Conservation (phyloP, 2,113 vertebrate species). For the Lycaon pictus region DNA sequence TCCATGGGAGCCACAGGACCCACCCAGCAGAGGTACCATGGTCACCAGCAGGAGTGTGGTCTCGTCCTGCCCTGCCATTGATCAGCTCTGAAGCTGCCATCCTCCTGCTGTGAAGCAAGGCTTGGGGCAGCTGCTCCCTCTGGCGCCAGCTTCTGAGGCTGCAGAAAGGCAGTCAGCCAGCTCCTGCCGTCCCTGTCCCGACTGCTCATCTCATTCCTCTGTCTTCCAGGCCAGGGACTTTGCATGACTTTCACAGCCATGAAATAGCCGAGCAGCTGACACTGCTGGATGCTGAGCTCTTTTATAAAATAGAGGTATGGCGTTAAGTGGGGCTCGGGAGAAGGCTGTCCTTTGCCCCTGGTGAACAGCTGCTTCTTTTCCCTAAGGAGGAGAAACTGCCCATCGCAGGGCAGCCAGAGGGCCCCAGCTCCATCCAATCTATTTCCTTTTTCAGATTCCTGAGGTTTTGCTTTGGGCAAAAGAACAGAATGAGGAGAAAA, state of each 20-base stretch:
- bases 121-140: no score
- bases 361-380: not conserved
- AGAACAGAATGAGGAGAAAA: slow-evolving; percentile 99
- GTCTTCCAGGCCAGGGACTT: slow-evolving; percentile 93
- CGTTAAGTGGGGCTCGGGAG: not conserved
- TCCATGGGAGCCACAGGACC: not conserved
- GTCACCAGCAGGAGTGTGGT: fast-evolving
- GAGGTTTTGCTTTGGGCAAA: slow-evolving; percentile 99
- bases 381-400: not conserved
- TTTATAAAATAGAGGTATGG: slow-evolving; percentile 98
- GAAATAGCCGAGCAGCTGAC: slow-evolving; percentile 99
- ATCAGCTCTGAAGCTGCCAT: fast-evolving
- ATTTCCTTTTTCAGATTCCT: slow-evolving; percentile 90
- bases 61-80: fast-evolving
- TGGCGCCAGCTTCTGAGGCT: fast-evolving
- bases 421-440: not conserved
- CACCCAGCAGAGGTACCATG: fast-evolving
- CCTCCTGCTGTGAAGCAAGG: not conserved
- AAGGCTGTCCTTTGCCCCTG: not conserved
- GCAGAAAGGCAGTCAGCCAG: fast-evolving
- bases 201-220: fast-evolving
- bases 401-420: not conserved
- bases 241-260: slow-evolving; percentile 99
- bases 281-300: slow-evolving; percentile 97
- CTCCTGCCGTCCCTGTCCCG: fast-evolving